These are phyloP conservation scores for Temnothorax rugatulus DNA, from an alignment of 2,888 invertebrate species.

Conservation along the genomic window DNA sequence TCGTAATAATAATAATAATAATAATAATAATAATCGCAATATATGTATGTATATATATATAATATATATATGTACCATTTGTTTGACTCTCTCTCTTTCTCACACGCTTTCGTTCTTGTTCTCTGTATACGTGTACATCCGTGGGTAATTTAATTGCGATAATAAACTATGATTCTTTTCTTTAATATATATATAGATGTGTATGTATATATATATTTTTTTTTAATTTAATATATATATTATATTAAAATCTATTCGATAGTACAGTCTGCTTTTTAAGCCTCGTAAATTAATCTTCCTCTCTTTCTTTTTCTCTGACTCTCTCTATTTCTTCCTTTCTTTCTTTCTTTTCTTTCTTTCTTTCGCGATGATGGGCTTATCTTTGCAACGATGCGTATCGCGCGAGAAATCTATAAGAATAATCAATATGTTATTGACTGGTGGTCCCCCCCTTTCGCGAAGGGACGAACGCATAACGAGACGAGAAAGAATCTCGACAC, in stretches of 20 bases:
- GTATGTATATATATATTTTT: conserved; percentile 75
- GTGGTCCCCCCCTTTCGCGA: conserved; percentile 64
- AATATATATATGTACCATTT: conserved; percentile 67
- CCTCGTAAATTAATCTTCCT: conserved; percentile 80
- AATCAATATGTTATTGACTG: conserved; percentile 74
- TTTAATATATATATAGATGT: conserved; percentile 66
- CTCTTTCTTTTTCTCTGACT: conserved; percentile 42
- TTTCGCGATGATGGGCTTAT: conserved; percentile 54
- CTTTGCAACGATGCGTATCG: conserved; percentile 64
- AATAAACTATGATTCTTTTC: conserved; percentile 82
- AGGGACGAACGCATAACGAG: conserved; percentile 67
- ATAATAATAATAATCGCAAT: conserved; percentile 79
- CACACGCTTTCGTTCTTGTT: conserved; percentile 75
- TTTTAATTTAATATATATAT: conserved; percentile 78
- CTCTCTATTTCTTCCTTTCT: conserved; percentile 2
- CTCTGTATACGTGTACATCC: conserved; percentile 81
- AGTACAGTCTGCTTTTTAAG: conserved; percentile 86
- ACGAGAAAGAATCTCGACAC: conserved; percentile 57
- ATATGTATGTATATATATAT: conserved; percentile 62
- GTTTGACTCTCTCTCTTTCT: conserved; percentile 36
- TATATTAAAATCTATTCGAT: conserved; percentile 85
- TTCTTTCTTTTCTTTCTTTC: conserved; percentile 47
- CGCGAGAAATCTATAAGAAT: conserved; percentile 68
- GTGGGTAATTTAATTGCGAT: conserved; percentile 78
- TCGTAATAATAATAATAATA: conserved; percentile 77